Base-by-base conservation (phyloP, 2,113 vertebrate species). In the Myiopsitta monachus region DNA sequence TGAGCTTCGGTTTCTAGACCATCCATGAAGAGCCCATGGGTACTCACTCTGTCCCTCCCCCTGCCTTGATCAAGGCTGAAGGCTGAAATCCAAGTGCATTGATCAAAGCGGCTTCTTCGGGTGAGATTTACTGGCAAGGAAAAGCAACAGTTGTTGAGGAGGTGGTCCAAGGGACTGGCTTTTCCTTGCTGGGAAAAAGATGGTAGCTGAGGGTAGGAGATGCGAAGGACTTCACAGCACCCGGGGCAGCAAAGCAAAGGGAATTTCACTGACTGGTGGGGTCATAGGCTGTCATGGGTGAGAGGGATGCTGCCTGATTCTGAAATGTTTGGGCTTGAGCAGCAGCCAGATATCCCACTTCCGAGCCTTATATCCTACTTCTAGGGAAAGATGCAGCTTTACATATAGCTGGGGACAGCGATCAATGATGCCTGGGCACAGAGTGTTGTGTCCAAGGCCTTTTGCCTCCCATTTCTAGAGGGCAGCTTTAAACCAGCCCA, bases 21-120 rank as follows among this genome's bases (percentile, higher is more conserved):
- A 1, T 95, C 91, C 91, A 92, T 67, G 36, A 94, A 96, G 91
- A 90, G 55, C 59, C 81, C 2, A 3, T 0, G 22, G 87, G 78
- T 74, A 3, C 85, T 87, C 31, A 3, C 64, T 74, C 93, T 38
- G 0, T 94, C 91, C 94, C 95, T 96, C 93, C 95, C 55, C 66
- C 89, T 38, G 93, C 92, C 96, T 96, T 93, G 83, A 96, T 97
- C 96, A 95, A 94, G 90, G 83, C 91, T 96, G 87, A 92, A 90
- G 94, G 83, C 94, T 97, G 95, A 69, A 95, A 95, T 96, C 94
- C 91, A 96, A 96, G 79, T 0, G 46, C 74, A 7, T 86, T 94
- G 94, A 97, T 97, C 95, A 96, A 95, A 97, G 88, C 43, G 0
- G 72, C 61, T 83, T 92, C 96, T 90, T 22, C 2, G 21, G 83